These are phyloP conservation scores for Platorchestia sp. DNA, from an alignment of 1,140 invertebrate species.

Conservation along the genomic window DNA sequence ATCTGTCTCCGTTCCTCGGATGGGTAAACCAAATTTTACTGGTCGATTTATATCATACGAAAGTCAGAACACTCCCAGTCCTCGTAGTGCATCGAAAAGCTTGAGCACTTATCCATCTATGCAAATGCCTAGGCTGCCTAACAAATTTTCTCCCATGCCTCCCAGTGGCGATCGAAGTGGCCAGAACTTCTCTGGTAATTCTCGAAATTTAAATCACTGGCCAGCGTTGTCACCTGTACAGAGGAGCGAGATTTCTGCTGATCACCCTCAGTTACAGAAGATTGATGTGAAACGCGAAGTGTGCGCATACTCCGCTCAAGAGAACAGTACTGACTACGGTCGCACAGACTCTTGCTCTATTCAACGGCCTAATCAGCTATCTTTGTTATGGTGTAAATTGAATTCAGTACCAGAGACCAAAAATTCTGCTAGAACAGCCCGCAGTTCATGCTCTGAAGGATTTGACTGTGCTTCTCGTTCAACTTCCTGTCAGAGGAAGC, in stretches of 20 bases:
- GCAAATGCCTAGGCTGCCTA: not conserved
- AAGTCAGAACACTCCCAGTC: not conserved
- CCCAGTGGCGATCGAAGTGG: not conserved
- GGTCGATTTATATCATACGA: not conserved
- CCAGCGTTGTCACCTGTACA: not conserved
- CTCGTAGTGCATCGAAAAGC: not conserved
- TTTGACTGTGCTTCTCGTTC: not conserved
- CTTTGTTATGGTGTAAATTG: not conserved
- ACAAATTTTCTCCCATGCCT: not conserved
- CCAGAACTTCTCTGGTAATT: not conserved
- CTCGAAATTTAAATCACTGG: not conserved
- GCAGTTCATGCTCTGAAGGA: not conserved
- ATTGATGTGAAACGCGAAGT: not conserved
- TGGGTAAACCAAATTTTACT: not conserved
- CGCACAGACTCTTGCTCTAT: not conserved
- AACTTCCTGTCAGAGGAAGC: not conserved
- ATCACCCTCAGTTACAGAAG: not conserved
- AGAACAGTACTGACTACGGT: not conserved
- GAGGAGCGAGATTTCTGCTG: not conserved
- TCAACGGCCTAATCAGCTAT: not conserved
- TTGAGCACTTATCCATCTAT: not conserved
- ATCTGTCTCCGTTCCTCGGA: not conserved
- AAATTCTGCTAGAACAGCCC: not conserved
- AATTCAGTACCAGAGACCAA: not conserved
- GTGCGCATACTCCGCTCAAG: not conserved